Evolutionary conservation across 2,888 invertebrate species (phyloP), one percentile per base, ranked within the genome.

Genomic region (Panzeria rudis): DNA sequence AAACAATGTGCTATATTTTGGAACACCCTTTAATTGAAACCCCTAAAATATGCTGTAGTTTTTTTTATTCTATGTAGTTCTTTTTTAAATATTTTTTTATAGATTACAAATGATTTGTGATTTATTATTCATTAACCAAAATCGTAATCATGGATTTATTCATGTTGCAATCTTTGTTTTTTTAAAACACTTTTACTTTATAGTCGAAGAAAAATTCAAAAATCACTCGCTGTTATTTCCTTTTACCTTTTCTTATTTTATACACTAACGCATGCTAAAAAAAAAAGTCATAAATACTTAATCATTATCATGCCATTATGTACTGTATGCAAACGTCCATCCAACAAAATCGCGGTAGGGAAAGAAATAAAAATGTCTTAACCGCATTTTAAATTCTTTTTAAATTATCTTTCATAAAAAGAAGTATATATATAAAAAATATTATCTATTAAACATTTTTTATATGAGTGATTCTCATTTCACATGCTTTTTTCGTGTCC

Each of bases 291-390:
- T 59, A 80, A 72, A 72, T 66, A 72, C 11, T 80, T 80, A 17
- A 64, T 64, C 47, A 79, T 79, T 71, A 71, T 66, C 44, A 54
- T 52, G 69, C 17, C 38, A 71, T 78, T 71, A 71, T 71, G 61
- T 62, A 61, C 29, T 44, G 35, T 25, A 61, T 6, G 15, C 38
- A 38, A 52, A 41, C 25, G 41, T 75, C 64, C 64, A 38, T 29
- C 29, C 38, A 64, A 25, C 38, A 25, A 17, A 50, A 11, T 0
- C 1, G 47, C 47, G 44, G 11, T 41, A 7, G 20, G 41, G 9
- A 41, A 15, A 9, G 13, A 54, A 64, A 62, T 17, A 59, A 11
- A 61, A 61, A n/a, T 3, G 6, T 72, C 29, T 56, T 8, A 32
- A 32, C 8, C 29, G 8, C 32, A 29, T 54, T 25, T 64, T 25